Conservation (phyloP, 2,113 vertebrate genomes). For the Protomyctophum bolini region DNA sequence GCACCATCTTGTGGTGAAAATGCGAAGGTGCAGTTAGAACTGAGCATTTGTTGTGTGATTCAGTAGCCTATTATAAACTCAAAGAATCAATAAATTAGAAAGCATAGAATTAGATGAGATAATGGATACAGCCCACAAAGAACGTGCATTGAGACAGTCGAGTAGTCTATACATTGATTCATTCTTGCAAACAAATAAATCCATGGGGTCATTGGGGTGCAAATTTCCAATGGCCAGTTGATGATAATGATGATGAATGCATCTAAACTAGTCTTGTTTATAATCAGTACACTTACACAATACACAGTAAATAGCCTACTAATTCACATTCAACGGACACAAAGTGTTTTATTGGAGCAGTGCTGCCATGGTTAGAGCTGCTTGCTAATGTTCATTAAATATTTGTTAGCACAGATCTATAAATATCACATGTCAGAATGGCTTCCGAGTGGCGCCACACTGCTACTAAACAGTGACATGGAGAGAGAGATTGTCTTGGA, state of each 20-base stretch:
- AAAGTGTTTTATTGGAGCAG: constrained; percentile 51
- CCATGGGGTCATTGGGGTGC: not conserved
- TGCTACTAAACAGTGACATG: constrained; percentile 65
- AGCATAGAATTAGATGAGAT: not conserved
- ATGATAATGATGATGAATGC: not conserved
- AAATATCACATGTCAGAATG: constrained; percentile 81
- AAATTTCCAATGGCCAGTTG: not conserved
- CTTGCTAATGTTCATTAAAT: constrained; percentile 81
- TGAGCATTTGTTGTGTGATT: not conserved
- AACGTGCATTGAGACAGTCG: not conserved
- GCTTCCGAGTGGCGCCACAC: constrained; percentile 77
- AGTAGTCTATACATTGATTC: not conserved
- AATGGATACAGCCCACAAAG: not conserved
- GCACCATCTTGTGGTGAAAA: constrained; percentile 56
- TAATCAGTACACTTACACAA: constrained; percentile 11
- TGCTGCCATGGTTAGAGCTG: constrained; percentile 58
- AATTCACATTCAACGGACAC: constrained; percentile 33
- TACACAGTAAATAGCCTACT: constrained; percentile 24
- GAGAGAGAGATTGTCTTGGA: constrained; percentile 46
- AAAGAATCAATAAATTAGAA: not conserved
- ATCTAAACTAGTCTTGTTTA: not conserved
- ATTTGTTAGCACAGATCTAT: constrained; percentile 81
- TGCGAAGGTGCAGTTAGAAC: not conserved
- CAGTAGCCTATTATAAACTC: constrained; percentile 22
- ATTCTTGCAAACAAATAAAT: constrained; percentile 1